Evolutionary conservation across 2,113 vertebrate species (phyloP).

Genomic region (Oreocharis arfaki): DNA sequence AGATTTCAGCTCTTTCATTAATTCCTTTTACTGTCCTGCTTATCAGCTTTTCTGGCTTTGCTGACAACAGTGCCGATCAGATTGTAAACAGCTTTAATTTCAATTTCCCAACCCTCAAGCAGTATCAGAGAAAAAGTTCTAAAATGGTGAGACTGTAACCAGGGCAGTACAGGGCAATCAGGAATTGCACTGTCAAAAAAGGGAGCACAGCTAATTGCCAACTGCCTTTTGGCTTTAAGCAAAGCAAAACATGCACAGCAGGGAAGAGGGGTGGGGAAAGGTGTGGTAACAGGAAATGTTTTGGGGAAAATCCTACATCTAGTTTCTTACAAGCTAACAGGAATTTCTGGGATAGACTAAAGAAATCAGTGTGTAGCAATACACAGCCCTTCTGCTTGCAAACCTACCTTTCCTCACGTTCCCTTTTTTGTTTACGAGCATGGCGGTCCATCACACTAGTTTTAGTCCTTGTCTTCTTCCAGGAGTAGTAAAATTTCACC

Average conservation of each 20-base stretch:
- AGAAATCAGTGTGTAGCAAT: not conserved
- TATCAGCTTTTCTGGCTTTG: not conserved
- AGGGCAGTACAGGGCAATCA: not conserved
- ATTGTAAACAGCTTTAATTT: not conserved
- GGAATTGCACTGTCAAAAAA: not conserved
- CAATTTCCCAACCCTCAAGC: not conserved
- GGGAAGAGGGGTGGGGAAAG: not conserved
- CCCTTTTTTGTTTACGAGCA: constrained; percentile 89
- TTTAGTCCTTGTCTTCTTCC: constrained; percentile 97
- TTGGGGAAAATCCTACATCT: constrained; percentile 4
- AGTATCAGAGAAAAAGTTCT: not conserved
- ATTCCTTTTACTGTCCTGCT: not conserved
- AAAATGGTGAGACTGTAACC: not conserved
- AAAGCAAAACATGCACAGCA: not conserved
- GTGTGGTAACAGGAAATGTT: constrained; percentile 13
- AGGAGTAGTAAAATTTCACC: constrained; percentile 96
- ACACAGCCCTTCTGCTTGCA: not conserved
- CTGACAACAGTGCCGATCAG: not conserved
- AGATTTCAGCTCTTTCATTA: not conserved
- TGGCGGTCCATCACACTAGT: constrained; percentile 97
- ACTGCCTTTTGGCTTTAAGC: not conserved
- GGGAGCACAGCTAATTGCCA: not conserved
- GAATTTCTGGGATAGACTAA: not conserved
- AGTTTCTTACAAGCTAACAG: not conserved
- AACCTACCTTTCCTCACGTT: constrained; percentile 87